Conservation (phyloP, 1,140 invertebrate species). For the Harlomillsia oculata region DNA sequence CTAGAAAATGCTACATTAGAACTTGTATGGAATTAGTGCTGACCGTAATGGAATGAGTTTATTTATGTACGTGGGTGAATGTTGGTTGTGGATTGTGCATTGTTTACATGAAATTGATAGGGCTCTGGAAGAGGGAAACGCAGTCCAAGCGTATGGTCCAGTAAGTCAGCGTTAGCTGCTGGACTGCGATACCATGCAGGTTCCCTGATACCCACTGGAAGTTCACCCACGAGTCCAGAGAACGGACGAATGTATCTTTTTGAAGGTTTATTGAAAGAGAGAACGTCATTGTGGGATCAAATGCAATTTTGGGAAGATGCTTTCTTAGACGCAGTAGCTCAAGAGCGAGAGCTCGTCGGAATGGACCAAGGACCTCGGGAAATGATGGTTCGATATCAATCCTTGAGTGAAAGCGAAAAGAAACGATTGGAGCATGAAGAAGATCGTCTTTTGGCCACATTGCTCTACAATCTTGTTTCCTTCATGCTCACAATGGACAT, state of each 20-base stretch:
- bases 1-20: no score
- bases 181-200: slow-evolving; percentile 82
- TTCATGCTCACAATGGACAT: slow-evolving; percentile 93
- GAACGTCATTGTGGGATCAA: slow-evolving; percentile 92
- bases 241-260: slow-evolving; percentile 80
- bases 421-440: slow-evolving; percentile 97
- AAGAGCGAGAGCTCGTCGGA: slow-evolving; percentile 97
- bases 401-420: slow-evolving; percentile 82
- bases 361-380: slow-evolving; percentile 98
- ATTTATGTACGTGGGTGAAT: slow-evolving; percentile 8
- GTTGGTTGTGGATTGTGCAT: neutral
- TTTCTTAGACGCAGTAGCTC: slow-evolving; percentile 95
- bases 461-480: slow-evolving; percentile 92
- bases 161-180: slow-evolving; percentile 78
- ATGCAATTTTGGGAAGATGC: slow-evolving; percentile 99
- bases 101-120: slow-evolving; percentile 40
- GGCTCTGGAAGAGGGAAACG: slow-evolving; percentile 59
- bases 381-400: slow-evolving; percentile 98
- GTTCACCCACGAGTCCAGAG: slow-evolving; percentile 70
- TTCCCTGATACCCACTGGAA: slow-evolving; percentile 70
- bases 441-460: slow-evolving; percentile 85
- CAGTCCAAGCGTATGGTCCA: slow-evolving; percentile 82
- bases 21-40: no score
- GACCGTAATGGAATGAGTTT: no score
- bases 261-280: slow-evolving; percentile 63